Percentiles rank a stretch among this genome's conserved stretches.
Evolutionary conservation across 1,140 invertebrate genomes (phyloP).

Genomic region (Solen grandis): DNA sequence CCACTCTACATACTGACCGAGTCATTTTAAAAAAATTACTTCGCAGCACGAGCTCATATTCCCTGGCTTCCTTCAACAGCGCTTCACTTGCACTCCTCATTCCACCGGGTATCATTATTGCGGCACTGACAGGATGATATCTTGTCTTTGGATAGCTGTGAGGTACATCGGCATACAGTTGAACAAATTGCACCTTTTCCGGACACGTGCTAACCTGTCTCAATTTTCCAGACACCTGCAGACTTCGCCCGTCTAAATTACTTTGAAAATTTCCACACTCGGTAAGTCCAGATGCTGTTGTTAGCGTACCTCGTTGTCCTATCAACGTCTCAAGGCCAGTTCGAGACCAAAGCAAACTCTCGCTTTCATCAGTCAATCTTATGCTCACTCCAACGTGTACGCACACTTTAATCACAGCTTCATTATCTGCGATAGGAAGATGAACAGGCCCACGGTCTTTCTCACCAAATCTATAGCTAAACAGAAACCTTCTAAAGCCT

Average conservation of each 20-base stretch:
- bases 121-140: conserved; percentile 1
- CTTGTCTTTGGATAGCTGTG: conserved; percentile 1
- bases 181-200: conserved; percentile 1
- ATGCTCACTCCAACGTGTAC: conserved; percentile 1
- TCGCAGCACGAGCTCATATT: too few relatives aligned
- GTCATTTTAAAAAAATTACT: too few relatives aligned
- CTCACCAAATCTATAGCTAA: neutral
- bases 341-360: too few relatives aligned
- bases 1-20: too few relatives aligned
- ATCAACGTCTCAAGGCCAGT: too few relatives aligned
- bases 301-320: too few relatives aligned
- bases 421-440: neutral
- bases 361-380: too few relatives aligned
- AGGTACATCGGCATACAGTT: neutral
- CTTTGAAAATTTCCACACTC: conserved; percentile 18
- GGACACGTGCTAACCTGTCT: neutral
- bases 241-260: too few relatives aligned
- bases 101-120: neutral
- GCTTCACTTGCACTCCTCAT: too few relatives aligned
- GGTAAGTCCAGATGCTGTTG: too few relatives aligned
- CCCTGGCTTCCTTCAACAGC: too few relatives aligned
- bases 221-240: neutral
- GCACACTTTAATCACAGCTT: neutral
- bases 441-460: neutral
- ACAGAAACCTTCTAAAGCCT: neutral